Evolutionary conservation across 2,888 invertebrate species (phyloP), one percentile per base, ranked within the genome.

Genomic region (Amblyjoppa proteus): DNA sequence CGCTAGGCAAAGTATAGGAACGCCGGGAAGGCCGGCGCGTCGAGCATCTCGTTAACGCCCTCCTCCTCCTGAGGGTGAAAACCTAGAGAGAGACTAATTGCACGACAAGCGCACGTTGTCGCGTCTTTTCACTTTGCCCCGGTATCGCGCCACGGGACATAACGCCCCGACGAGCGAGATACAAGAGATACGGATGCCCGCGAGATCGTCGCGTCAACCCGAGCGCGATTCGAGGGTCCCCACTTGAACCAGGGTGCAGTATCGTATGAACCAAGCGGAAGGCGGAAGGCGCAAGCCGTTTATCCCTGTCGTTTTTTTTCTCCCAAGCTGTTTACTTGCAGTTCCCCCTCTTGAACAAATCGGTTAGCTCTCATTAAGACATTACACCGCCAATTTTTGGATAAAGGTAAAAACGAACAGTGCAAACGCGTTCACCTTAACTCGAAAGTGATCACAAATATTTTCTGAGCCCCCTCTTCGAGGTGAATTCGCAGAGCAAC

Each of bases 31-130:
- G 81, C 74, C 38, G 74, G 77, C 81, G 87, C 66, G 81, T 86
- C 53, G 86, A 85, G 87, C 82, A 84, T 87, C 90, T 90, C 88
- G 88, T 90, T 90, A 90, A 85, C 81, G 83, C 81, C 31, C 68
- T 75, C 74, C 78, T 83, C 83, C 77, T 76, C 71, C 75, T 66
- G 49, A 68, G 71, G 76, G 61, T 66, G 56, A 83, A 51, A 81
- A 77, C 68, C 51, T 31, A 74, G 64, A 61, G 78, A 68, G 76
- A 81, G 81, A 77, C 77, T 84, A 81, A 84, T 84, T 84, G 77
- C 81, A 81, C 49, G 84, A 81, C 81, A 84, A 81, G 61, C 81
- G 58, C 81, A 69, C 81, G 73, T 77, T 77, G 81, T 49, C 53
- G 73, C 41, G 34, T 74, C 61, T 84, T 81, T 76, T 74, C 74